phyloP scores from a whole-genome alignment of 2,888 invertebrate species.

The Lymantria dispar region DNA sequence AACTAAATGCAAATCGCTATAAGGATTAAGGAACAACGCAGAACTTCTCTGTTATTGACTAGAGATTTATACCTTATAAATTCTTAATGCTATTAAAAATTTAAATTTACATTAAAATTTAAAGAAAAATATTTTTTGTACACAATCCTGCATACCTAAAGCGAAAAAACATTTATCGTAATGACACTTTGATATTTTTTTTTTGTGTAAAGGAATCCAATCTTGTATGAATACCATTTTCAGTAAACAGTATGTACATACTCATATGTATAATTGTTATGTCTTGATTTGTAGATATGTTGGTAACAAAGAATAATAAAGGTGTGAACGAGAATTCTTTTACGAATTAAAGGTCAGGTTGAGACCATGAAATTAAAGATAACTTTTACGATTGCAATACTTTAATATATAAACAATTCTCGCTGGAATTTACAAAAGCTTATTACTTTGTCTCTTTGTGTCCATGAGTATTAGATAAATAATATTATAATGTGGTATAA shows the following conservation, averaged over 20 bases:
- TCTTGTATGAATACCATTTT: conserved; percentile 35
- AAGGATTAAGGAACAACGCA: conserved; percentile 5
- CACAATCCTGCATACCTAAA: conserved; percentile 2
- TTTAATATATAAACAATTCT: conserved; percentile 15
- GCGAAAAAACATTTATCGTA: conserved; percentile 18
- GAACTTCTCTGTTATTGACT: background rate
- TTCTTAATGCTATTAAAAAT: background rate
- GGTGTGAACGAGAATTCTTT: conserved; percentile 47
- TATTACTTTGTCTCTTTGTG: too few relatives aligned
- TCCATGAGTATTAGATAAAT: too few relatives aligned
- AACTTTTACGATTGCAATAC: conserved; percentile 36
- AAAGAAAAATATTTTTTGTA: conserved; percentile 8
- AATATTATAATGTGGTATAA: too few relatives aligned
- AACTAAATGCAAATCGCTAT: conserved; percentile 19
- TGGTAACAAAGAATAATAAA: conserved; percentile 45
- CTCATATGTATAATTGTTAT: conserved; percentile 27
- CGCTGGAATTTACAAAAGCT: too few relatives aligned
- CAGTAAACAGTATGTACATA: conserved; percentile 23
- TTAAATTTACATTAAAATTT: conserved; percentile 1
- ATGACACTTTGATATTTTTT: conserved; percentile 6
- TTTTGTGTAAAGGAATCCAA: conserved; percentile 21
- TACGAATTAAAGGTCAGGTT: conserved; percentile 46
- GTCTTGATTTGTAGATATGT: conserved; percentile 45
- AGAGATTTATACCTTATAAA: background rate
- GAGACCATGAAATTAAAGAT: conserved; percentile 50